Base-by-base conservation (phyloP, 2,797 vertebrate genomes). In the Bradypodion ventrale region DNA sequence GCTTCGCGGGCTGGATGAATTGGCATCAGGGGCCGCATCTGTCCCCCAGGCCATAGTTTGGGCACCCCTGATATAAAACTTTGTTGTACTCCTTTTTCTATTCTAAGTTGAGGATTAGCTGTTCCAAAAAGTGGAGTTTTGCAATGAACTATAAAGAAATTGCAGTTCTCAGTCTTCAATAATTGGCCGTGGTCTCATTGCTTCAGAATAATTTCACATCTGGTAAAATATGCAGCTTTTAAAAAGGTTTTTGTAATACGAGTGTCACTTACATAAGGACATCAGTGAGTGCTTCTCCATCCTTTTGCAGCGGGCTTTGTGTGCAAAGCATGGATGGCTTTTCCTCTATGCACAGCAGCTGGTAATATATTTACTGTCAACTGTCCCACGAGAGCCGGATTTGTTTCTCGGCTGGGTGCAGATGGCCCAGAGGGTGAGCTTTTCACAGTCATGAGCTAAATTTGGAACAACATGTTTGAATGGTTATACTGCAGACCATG, bases 401-500 rank as follows among this genome's bases (percentile, higher is more conserved):
- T 75, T 80, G 42, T 68, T 83, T 68, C 75, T 42, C 73, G 68
- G 72, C 25, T 83, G 73, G 63, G 73, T 32, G 29, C 72, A 80
- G 78, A 84, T 85, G 84, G 63, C 52, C 84, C 49, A 72, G 62
- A 40, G 63, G 72, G 63, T 75, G 72, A 75, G n/a, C 68, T 85
- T 80, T 80, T 85, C 75, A 75, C 84, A 85, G 75, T 85, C 78
- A 80, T 75, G 49, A 85, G 42, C 27, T 68, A 75, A 69, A 69
- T 60, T 69, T 62, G 46, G 78, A 85, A 85, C 63, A 80, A 80
- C 60, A 62, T 69, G 37, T 68, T 80, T 60, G 46, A 75, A 80
- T 80, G n/a, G 37, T 60, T 75, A 27, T 40, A 25, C 6, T 46
- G 35, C 16, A 5, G 63, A 60, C n/a, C 10, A n/a, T 8, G 21